Conservation (phyloP, 2,113 vertebrate species). For the Paramisgurnus dabryanus region DNA sequence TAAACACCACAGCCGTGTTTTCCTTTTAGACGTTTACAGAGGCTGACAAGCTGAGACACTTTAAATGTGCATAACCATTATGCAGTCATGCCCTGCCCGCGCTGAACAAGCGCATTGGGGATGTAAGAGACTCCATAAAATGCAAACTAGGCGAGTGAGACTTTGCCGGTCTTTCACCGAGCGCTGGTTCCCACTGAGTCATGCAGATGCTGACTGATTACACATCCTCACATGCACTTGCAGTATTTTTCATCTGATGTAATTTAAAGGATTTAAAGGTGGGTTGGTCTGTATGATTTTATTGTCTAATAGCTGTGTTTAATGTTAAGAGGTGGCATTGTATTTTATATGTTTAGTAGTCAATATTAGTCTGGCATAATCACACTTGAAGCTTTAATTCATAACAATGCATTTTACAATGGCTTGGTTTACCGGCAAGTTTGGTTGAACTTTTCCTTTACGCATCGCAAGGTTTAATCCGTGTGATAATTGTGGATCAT, state of each 20-base stretch:
- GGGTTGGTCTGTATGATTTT: background rate
- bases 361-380: background rate
- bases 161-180: background rate
- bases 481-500: too few species aligned
- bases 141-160: background rate
- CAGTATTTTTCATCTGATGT: background rate
- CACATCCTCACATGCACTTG: background rate
- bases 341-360: background rate
- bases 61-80: constrained; percentile 19
- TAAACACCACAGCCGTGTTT: background rate
- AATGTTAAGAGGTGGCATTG: background rate
- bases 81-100: constrained; percentile 4
- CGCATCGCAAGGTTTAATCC: too few species aligned
- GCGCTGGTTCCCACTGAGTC: background rate
- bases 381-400: too few species aligned
- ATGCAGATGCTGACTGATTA: background rate
- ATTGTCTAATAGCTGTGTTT: background rate
- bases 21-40: background rate
- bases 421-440: too few species aligned
- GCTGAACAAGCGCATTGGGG: constrained; percentile 15
- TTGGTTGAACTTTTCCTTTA: too few species aligned
- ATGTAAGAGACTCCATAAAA: constrained; percentile 1
- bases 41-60: background rate
- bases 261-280: background rate
- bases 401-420: too few species aligned